Evolutionary conservation across 2,888 invertebrate species (phyloP).

Genomic region (Micoletzkya japonica): DNA sequence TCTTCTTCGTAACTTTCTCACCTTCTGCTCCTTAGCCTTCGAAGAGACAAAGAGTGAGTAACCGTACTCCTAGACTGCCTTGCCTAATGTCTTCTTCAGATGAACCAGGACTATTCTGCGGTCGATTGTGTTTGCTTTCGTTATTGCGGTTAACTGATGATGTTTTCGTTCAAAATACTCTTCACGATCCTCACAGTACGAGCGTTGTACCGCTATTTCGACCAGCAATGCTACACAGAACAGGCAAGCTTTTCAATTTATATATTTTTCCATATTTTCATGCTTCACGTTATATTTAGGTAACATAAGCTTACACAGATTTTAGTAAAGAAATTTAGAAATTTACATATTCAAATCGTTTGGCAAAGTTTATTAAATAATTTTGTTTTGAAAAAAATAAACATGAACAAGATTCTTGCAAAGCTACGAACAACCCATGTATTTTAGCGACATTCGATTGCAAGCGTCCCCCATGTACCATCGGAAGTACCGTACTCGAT

Average conservation of each 20-base stretch:
- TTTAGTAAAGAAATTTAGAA: no score
- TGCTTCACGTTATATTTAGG: not conserved
- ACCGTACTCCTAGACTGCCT: not conserved
- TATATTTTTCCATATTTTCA: not conserved
- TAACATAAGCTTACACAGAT: no score
- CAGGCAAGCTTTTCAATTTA: constrained; percentile 3
- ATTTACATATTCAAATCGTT: no score
- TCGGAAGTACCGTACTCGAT: constrained; percentile 22
- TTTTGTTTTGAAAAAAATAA: no score
- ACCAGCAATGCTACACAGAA: constrained; percentile 23
- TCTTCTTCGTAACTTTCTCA: constrained; percentile 17
- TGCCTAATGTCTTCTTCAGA: not conserved
- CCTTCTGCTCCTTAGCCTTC: constrained; percentile 13
- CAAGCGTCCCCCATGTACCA: constrained; percentile 12
- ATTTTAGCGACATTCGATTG: constrained; percentile 16
- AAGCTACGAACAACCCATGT: not conserved
- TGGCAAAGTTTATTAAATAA: no score
- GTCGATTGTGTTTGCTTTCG: constrained; percentile 20
- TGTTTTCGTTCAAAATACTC: constrained; percentile 26
- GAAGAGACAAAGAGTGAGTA: constrained; percentile 21
- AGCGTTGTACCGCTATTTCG: constrained; percentile 17
- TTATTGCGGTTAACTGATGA: constrained; percentile 21
- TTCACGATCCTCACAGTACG: constrained; percentile 20
- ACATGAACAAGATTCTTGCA: no score
- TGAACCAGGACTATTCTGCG: constrained; percentile 9